Evolutionary conservation across 2,113 vertebrate species (phyloP).

Genomic region (Prinia subflava): DNA sequence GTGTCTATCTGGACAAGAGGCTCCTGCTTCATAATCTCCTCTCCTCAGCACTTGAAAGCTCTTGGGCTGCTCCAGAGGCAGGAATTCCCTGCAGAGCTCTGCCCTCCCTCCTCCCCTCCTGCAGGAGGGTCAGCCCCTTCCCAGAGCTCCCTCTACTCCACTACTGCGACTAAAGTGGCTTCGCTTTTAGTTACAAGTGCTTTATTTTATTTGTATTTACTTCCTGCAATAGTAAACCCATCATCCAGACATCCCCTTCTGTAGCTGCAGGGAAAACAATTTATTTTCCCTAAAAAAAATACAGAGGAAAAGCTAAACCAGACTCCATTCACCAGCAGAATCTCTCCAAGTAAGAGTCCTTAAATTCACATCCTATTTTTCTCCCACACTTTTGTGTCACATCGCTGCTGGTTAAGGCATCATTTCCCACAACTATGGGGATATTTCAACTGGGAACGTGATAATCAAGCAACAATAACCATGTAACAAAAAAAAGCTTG

Average conservation of each 20-base stretch:
- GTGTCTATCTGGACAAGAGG: not conserved
- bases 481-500: rapidly evolving
- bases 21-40: constrained; percentile 11
- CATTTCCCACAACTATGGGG: not conserved
- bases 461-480: not conserved
- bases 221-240: not conserved
- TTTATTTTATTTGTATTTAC: not conserved
- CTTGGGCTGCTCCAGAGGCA: not conserved
- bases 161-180: not conserved
- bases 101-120: not conserved
- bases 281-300: not conserved
- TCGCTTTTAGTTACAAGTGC: not conserved
- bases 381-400: not conserved
- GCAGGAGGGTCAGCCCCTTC: not conserved
- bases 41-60: not conserved
- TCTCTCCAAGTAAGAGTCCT: not conserved
- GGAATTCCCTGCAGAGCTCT: not conserved
- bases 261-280: not conserved
- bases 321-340: not conserved
- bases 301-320: not conserved
- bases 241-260: not conserved
- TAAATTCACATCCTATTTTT: not conserved
- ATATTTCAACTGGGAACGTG: rapidly evolving
- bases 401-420: not conserved
- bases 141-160: not conserved